Evolutionary conservation across 2,113 vertebrate species (phyloP), one percentile per base, ranked within the genome.

Genomic region (Urocolius indicus): DNA sequence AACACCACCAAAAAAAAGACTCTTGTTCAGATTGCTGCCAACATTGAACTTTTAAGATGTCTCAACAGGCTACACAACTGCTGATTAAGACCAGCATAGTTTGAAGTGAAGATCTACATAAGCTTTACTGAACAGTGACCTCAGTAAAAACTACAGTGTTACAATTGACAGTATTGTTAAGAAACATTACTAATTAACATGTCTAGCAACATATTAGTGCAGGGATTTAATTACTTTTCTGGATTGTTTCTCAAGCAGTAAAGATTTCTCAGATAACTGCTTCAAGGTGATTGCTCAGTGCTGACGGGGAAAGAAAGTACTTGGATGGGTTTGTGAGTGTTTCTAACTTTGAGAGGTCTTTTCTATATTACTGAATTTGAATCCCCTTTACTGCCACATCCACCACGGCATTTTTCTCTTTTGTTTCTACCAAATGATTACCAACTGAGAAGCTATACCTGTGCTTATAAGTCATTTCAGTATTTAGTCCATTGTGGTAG

Each of bases 151-250:
- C 73, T 89, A 29, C 43, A 71, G 75, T 16, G 30, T 76, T 61
- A 71, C 32, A 71, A 13, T 32, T 59, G 48, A 68, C 49, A 84
- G 46, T 11, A 68, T 6, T 82, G 58, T 66, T 85, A 54, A 69
- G 38, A 55, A 78, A 78, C 20, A 55, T 88, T 88, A 80, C 77
- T 94, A 82, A 96, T 80, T 76, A 96, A 88, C 83, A 59, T 21
- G 55, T 51, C 41, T 54, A 77, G 79, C 63, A 86, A 86, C 9
- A 32, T 72, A 76, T 20, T 61, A 65, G 48, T 38, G 66, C 8
- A 84, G 17, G 7, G 24, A 76, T 87, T 94, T 91, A 91, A 93
- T 85, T 87, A 89, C 54, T 72, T 49, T 65, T 76, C 76, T 43
- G 58, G 58, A 30, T n/a, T 29, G 46, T 51, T 95, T 94, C 89